Base-by-base conservation (phyloP, 2,888 invertebrate genomes). In the Pristionchus maxplancki region DNA sequence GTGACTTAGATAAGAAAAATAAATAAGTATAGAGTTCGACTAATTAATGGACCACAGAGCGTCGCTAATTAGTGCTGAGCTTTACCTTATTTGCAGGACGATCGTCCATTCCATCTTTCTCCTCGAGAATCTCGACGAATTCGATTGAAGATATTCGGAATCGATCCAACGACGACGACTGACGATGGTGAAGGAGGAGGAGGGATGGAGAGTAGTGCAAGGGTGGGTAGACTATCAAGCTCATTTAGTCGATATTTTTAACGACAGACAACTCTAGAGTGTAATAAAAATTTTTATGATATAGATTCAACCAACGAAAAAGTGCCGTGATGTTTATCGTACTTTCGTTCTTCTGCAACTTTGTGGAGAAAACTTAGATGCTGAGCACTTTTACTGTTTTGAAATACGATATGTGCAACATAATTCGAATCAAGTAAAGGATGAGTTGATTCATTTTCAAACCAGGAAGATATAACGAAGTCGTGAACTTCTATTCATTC, bases 141-240 rank as follows among this genome's bases (percentile, higher is more conserved):
- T 48, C 89, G 89, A n/a, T 93, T 94, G 88, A 90, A 90, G 28
- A 92, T 94, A 28, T 94, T 94, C 87, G 94, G 94, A 78, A 93
- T 94, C 48, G 94, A 94, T 90, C 94, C 94, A 82, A 91, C 93
- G 0, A 90, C 93, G 6, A 93, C 93, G 0, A 91, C 93, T 1
- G 93, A 92, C 37, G 93, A 93, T 71, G 91, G 67, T 71, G 83
- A 89, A 88, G 71, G 90, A 89, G 74, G 48, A 48, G 53, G 58
- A 84, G 83, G 58, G 8, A 37, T 28, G 48, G 48, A 53, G 31
- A 37, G 24, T 1, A 67, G 62, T 28, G 64, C 64, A n/a, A 83
- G 37, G 44, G 88, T 37, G 11, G 11, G 58, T 44, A n/a, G n/a
- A 50, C 20, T 17, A 5, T 1, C 17, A 20, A 20, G 17, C 1